phyloP scores from a whole-genome alignment of 2,113 vertebrate genomes.

The Tragelaphus buxtoni region DNA sequence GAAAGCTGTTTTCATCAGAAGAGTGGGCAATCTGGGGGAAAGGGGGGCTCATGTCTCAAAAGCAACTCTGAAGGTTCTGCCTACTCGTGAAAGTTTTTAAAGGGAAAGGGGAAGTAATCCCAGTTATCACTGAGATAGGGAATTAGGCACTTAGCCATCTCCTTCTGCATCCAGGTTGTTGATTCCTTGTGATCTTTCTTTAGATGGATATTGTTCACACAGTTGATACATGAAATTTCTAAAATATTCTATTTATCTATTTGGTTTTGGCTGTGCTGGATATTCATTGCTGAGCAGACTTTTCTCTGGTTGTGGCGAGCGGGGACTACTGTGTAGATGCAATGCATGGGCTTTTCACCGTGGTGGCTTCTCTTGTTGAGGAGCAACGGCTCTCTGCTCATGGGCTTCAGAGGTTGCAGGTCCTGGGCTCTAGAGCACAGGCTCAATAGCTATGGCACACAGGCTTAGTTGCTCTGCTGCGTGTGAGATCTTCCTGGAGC shows the following conservation, averaged over 20 bases:
- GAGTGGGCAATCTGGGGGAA: not conserved
- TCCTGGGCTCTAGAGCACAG: not conserved
- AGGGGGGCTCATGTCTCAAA: not conserved
- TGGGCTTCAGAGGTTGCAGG: accelerated
- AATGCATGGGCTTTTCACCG: not conserved
- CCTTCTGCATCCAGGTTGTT: not conserved
- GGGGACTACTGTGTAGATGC: not conserved
- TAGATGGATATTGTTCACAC: not conserved
- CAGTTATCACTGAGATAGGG: not conserved
- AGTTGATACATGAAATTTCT: not conserved
- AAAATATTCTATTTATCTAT: not conserved
- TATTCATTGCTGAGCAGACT: not conserved
- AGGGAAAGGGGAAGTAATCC: not conserved
- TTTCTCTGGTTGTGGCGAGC: not conserved
- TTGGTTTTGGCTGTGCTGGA: not conserved
- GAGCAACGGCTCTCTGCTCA: accelerated
- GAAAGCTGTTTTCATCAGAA: not conserved
- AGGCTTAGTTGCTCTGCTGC: not conserved
- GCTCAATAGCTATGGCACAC: not conserved
- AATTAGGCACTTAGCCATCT: not conserved
- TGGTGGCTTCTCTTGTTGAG: not conserved
- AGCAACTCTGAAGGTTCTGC: not conserved
- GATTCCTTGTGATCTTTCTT: not conserved
- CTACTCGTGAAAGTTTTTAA: not conserved
- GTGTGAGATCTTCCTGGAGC: not conserved